phyloP scores from a whole-genome alignment of 2,888 invertebrate genomes.

The Lissonota sp. region DNA sequence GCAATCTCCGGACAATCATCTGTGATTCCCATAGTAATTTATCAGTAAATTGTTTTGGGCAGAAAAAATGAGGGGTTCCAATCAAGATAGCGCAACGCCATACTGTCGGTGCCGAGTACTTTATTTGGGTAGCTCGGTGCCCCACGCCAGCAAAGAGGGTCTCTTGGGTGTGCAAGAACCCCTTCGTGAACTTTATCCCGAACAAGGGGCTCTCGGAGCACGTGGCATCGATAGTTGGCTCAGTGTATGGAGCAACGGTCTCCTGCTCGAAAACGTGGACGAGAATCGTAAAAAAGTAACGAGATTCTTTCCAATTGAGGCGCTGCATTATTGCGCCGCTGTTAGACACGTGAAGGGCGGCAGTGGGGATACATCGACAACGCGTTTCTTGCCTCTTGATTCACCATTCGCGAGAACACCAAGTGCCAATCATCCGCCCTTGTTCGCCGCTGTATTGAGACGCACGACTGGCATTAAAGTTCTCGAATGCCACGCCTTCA shows the following conservation, averaged over 20 bases:
- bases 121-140: conserved; percentile 98
- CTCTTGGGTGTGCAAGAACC: conserved; percentile 99
- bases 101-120: conserved; percentile 98
- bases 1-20: background rate
- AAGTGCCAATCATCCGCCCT: conserved; percentile 96
- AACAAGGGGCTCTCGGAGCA: conserved; percentile 94
- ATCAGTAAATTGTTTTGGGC: background rate
- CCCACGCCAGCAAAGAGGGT: conserved; percentile 98
- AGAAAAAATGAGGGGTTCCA: conserved; percentile 79
- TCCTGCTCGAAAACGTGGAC: conserved; percentile 97
- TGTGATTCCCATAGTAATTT: conserved; percentile 7
- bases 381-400: conserved; percentile 96
- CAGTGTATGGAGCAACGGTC: conserved; percentile 98
- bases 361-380: conserved; percentile 87
- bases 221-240: conserved; percentile 98
- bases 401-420: conserved; percentile 97
- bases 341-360: conserved; percentile 91
- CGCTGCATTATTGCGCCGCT: conserved; percentile 97
- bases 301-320: conserved; percentile 97
- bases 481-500: conserved; percentile 99
- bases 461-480: conserved; percentile 98
- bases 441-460: conserved; percentile 98
- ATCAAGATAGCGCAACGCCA: conserved; percentile 92
- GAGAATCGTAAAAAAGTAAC: conserved; percentile 97
- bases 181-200: conserved; percentile 96